Evolutionary conservation across 2,797 vertebrate genomes (phyloP), one percentile per base, ranked within the genome.

Genomic region (Caiman crocodilus): DNA sequence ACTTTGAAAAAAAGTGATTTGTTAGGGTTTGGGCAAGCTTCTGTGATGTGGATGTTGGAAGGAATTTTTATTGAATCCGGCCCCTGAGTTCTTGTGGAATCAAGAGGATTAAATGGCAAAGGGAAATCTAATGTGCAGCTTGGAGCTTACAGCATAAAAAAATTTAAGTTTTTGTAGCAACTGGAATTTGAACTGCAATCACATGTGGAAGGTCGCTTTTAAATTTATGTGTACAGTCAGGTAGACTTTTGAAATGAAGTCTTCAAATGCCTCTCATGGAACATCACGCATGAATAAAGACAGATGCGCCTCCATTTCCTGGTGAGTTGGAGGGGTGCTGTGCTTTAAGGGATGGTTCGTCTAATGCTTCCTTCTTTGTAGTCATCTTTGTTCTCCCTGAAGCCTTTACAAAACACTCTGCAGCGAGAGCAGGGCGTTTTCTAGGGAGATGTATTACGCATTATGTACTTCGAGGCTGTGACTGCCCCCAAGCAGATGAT

Each of bases 61-160:
- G 95, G 96, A 97, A 97, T 97, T 97, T 97, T 97, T 97, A 97
- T 97, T 94, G 89, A 96, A 94, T 94, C 95, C 89, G 93, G 87
- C 76, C 58, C 89, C 42, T 59, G 55, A 64, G n/a, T 91, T 83
- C 75, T 80, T 83, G 35, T 94, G 93, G 93, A 95, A 95, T 83
- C 3, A 73, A 89, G 76, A 93, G 87, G 87, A 96, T 93, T 96
- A 95, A 95, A 94, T 80, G 88, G 93, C 90, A 93, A 92, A 95
- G 90, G 84, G 77, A 96, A 97, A 94, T 83, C 88, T 90, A 89
- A 85, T 23, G 81, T 69, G 81, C 85, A 89, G 15, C 76, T 95
- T 67, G 83, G 91, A 97, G 95, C 89, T 92, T 93, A 96, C 82
- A 92, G 92, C 0, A 0, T 74, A 42, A 90, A 96, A 94, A 95